phyloP scores from a whole-genome alignment of 92 coral and sea anemone genomes.

The Montipora capitata region DNA sequence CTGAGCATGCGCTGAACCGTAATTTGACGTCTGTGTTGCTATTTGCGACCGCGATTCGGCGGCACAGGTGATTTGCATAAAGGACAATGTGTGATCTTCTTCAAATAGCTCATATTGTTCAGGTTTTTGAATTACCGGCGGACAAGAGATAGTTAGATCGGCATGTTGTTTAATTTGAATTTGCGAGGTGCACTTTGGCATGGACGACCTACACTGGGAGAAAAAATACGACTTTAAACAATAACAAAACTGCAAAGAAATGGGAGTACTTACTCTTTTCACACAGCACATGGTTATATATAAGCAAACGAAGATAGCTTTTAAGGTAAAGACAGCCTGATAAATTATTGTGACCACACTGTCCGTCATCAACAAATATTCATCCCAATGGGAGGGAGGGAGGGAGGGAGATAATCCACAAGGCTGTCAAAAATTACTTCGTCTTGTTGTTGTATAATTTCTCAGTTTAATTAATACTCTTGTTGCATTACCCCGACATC shows the following conservation, averaged over 20 bases:
- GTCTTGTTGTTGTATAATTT: too few relatives aligned
- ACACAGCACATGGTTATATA: too few relatives aligned
- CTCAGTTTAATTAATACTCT: too few relatives aligned
- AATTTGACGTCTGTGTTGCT: conserved; percentile 34
- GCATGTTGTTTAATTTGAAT: conserved; percentile 82
- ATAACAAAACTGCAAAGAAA: background rate
- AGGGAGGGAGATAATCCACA: too few relatives aligned
- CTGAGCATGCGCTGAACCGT: conserved; percentile 1
- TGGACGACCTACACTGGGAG: background rate
- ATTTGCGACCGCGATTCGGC: conserved; percentile 30
- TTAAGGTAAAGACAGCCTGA: too few relatives aligned
- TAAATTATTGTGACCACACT: too few relatives aligned
- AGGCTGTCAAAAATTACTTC: too few relatives aligned
- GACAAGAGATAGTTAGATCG: conserved; percentile 60
- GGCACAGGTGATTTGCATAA: background rate
- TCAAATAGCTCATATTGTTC: background rate
- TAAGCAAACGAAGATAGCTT: too few relatives aligned
- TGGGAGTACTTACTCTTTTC: too few relatives aligned
- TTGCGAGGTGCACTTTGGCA: conserved; percentile 50
- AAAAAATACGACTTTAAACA: background rate
- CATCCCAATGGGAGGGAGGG: too few relatives aligned
- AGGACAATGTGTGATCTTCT: background rate
- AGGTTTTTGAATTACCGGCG: conserved; percentile 29
- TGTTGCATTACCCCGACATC: too few relatives aligned
- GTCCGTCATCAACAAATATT: too few relatives aligned